Percentiles rank a stretch among this genome's conserved stretches.
phyloP scores from a whole-genome alignment of 2,888 invertebrate species.

The Tenthredo mesomela region DNA sequence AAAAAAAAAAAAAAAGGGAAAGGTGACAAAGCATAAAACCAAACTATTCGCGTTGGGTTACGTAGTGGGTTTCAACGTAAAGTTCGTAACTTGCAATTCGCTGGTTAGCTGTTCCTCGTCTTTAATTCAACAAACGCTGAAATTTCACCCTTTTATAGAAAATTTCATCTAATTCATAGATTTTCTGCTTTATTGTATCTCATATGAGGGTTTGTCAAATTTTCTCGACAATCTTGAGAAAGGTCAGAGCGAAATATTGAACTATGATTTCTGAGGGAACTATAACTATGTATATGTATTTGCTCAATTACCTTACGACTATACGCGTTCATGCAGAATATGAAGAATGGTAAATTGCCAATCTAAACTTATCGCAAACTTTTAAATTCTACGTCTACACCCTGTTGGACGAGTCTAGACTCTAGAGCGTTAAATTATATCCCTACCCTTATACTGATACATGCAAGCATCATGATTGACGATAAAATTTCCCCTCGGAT shows the following conservation, averaged over 20 bases:
- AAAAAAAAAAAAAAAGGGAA: not conserved
- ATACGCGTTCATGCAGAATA: constrained; percentile 9
- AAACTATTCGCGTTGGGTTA: not conserved
- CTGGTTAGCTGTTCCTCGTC: constrained; percentile 57
- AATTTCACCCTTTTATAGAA: constrained; percentile 63
- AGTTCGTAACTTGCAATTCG: constrained; percentile 15
- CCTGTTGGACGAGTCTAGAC: not conserved
- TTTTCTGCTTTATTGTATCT: not conserved
- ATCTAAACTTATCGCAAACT: constrained; percentile 13
- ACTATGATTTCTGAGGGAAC: not conserved
- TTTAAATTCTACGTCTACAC: not conserved
- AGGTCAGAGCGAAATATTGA: not conserved
- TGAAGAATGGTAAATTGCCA: not conserved
- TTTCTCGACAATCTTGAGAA: not conserved
- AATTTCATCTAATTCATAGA: constrained; percentile 5
- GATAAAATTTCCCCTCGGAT: not conserved
- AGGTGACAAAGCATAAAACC: constrained; percentile 24
- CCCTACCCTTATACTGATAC: not conserved
- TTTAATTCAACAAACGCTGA: too few relatives aligned
- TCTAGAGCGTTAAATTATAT: not conserved
- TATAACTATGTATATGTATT: not conserved
- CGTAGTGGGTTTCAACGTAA: constrained; percentile 24
- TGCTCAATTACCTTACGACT: not conserved
- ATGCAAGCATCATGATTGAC: not conserved
- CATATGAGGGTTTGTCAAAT: not conserved